A percentile compares a stretch with the other conserved stretches of the same genome.
Evolutionary conservation across 2,797 vertebrate genomes (phyloP).

Genomic region (Etheostoma nigrum): DNA sequence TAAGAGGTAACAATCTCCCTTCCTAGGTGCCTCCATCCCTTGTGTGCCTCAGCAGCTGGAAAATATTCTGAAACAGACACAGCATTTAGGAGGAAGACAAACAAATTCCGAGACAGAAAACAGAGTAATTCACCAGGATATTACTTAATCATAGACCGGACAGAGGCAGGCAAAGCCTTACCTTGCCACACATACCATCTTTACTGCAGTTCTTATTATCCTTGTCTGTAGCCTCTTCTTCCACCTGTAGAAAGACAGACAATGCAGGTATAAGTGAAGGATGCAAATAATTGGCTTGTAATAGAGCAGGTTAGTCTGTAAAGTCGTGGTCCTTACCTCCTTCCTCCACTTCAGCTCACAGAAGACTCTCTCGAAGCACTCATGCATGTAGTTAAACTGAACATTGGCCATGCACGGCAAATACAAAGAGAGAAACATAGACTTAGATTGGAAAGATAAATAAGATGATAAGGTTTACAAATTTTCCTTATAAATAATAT

Average conservation of each 20-base stretch:
- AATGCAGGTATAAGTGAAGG: not conserved
- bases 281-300: not conserved
- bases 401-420: not conserved
- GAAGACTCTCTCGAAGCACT: constrained; percentile 98
- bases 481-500: not conserved
- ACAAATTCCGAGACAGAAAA: constrained; percentile 27
- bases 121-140: constrained; percentile 5
- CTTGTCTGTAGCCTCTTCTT: constrained; percentile 90
- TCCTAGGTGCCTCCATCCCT: constrained; percentile 92
- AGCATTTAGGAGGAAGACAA: constrained; percentile 33
- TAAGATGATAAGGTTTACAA: not conserved
- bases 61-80: constrained; percentile 91
- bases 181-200: constrained; percentile 92
- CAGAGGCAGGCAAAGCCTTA: constrained; percentile 85
- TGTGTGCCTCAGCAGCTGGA: constrained; percentile 95
- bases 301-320: not conserved
- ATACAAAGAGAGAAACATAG: constrained; percentile 36
- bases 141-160: constrained; percentile 36
- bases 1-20: constrained; percentile 81
- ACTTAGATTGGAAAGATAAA: constrained; percentile 5
- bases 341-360: constrained; percentile 98
- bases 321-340: constrained; percentile 86
- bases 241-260: constrained; percentile 81
- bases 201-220: constrained; percentile 92
- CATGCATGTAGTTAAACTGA: constrained; percentile 99